Evolutionary conservation across 2,797 vertebrate species (phyloP).

Genomic region (Champsocephalus gunnari): DNA sequence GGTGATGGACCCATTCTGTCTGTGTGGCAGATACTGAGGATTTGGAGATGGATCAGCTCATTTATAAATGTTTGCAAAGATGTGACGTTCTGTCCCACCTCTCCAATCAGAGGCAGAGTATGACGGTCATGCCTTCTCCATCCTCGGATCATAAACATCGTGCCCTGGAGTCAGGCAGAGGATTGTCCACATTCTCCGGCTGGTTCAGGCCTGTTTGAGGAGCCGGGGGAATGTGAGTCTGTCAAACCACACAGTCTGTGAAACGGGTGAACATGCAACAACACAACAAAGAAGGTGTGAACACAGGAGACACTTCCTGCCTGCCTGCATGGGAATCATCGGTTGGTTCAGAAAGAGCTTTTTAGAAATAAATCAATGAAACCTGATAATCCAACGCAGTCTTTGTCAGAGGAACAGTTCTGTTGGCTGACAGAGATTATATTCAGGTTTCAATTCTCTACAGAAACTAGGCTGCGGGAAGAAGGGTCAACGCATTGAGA

Average conservation of each 20-base stretch:
- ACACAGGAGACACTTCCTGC: background rate
- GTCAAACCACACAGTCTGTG: background rate
- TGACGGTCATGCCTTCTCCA: too few relatives aligned
- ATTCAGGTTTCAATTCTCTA: background rate
- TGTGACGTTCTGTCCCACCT: too few relatives aligned
- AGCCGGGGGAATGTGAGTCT: slow-evolving; percentile 5
- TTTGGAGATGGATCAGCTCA: too few relatives aligned
- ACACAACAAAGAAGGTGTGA: slow-evolving; percentile 25
- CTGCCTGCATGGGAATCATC: background rate
- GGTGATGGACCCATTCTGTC: too few relatives aligned
- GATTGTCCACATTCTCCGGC: slow-evolving; percentile 55
- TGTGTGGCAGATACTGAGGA: too few relatives aligned
- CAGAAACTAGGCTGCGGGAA: background rate
- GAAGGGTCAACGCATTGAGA: background rate
- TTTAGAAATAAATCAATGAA: background rate
- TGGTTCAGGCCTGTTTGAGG: slow-evolving; percentile 46
- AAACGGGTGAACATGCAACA: slow-evolving; percentile 1
- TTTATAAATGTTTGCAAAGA: too few relatives aligned
- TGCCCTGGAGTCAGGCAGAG: slow-evolving; percentile 29
- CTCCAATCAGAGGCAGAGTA: too few relatives aligned
- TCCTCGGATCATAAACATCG: too few relatives aligned
- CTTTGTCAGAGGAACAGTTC: too few relatives aligned
- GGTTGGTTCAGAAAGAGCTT: background rate
- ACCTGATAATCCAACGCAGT: background rate
- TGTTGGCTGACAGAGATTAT: background rate